Evolutionary conservation across 2,888 invertebrate genomes (phyloP).

Genomic region (Ichneumon xanthorius): DNA sequence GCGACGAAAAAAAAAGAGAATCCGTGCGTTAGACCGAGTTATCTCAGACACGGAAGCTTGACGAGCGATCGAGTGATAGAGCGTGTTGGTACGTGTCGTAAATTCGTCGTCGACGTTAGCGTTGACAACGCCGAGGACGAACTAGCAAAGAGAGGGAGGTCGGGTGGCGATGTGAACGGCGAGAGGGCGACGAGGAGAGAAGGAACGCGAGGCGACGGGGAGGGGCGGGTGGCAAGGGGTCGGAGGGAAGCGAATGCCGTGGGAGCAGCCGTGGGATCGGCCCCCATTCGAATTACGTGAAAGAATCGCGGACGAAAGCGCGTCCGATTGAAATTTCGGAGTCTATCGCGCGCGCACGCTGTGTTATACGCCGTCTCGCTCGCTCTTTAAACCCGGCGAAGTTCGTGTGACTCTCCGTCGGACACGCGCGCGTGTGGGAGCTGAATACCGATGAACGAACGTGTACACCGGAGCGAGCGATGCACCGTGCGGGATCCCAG

Average conservation of each 20-base stretch:
- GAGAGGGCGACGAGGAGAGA: background rate
- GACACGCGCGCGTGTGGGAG: slow-evolving; percentile 66
- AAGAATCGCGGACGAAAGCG: slow-evolving; percentile 77
- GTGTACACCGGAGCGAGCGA: slow-evolving; percentile 42
- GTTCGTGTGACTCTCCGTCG: slow-evolving; percentile 53
- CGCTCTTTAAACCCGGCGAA: background rate
- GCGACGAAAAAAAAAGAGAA: background rate
- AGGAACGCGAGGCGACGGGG: slow-evolving; percentile 25
- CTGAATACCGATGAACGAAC: slow-evolving; percentile 79
- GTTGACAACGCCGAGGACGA: slow-evolving; percentile 37
- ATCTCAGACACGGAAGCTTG: slow-evolving; percentile 33
- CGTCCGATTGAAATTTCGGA: slow-evolving; percentile 81
- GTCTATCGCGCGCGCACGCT: slow-evolving; percentile 65
- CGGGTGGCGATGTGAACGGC: background rate
- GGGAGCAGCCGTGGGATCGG: slow-evolving; percentile 80
- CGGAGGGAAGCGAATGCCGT: slow-evolving; percentile 70
- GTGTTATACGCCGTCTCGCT: background rate
- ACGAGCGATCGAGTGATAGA: slow-evolving; percentile 44
- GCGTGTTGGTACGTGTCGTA: slow-evolving; percentile 72
- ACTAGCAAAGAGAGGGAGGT: slow-evolving; percentile 52
- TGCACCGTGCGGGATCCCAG: slow-evolving; percentile 56
- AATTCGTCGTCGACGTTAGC: slow-evolving; percentile 68
- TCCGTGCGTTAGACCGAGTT: slow-evolving; percentile 19
- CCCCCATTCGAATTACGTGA: slow-evolving; percentile 81
- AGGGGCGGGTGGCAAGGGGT: slow-evolving; percentile 48